Percentiles rank a stretch among this genome's conserved stretches.
Evolutionary conservation across 64 coral and sea anemone genomes (phyloP).

Genomic region (Orbicella faveolata): DNA sequence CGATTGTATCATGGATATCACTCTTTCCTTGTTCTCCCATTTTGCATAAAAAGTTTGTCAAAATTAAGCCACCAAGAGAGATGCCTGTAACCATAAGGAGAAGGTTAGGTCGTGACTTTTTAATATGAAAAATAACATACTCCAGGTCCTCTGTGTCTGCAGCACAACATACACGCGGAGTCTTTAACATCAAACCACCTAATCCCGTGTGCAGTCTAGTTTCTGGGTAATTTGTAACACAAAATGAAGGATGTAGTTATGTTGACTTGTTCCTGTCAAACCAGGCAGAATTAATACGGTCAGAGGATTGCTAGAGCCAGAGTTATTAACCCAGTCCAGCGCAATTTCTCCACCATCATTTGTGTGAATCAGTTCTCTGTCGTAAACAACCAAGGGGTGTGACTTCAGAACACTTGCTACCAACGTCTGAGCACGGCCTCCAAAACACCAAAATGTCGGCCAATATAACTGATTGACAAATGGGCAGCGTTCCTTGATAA

Average conservation of each 20-base stretch:
- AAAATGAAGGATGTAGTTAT: constrained; percentile 73
- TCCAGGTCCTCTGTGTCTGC: constrained; percentile 82
- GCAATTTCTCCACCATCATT: constrained; percentile 79
- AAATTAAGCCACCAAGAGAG: constrained; percentile 84
- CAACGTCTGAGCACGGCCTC: constrained; percentile 74
- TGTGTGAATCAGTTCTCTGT: constrained; percentile 52
- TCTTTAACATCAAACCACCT: constrained; percentile 52
- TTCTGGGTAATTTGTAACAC: constrained; percentile 36
- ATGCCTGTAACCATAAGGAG: constrained; percentile 61
- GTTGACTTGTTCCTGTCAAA: constrained; percentile 60
- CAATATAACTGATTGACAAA: constrained; percentile 62
- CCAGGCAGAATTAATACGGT: constrained; percentile 87
- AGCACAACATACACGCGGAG: constrained; percentile 76
- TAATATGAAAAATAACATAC: constrained; percentile 76
- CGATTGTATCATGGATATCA: neutral
- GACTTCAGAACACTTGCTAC: constrained; percentile 61
- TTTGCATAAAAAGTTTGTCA: constrained; percentile 79
- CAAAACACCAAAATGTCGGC: constrained; percentile 93
- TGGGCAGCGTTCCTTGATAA: constrained; percentile 52
- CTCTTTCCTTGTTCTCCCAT: constrained; percentile 14
- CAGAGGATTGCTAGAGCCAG: neutral
- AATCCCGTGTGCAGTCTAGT: constrained; percentile 73
- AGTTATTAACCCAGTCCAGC: constrained; percentile 60
- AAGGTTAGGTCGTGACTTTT: constrained; percentile 32
- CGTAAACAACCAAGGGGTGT: constrained; percentile 51